Evolutionary conservation across 2,113 vertebrate genomes (phyloP).

Genomic region (Cyprinodon brontotheroides): DNA sequence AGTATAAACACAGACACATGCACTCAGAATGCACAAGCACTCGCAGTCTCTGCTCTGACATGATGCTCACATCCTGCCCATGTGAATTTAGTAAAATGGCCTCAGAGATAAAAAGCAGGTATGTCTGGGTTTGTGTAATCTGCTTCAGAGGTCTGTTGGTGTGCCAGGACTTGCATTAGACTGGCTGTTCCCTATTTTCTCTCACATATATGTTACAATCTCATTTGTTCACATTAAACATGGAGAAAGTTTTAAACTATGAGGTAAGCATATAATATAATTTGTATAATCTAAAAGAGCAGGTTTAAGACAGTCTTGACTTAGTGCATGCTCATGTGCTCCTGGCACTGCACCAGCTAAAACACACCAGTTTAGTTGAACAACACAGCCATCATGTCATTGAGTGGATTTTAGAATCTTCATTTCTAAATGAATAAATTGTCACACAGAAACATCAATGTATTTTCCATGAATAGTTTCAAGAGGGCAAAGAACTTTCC

Average conservation of each 20-base stretch:
- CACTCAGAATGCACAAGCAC: slow-evolving; percentile 53
- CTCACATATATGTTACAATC: neutral
- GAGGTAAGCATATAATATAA: slow-evolving; percentile 1
- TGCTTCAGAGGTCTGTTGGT: slow-evolving; percentile 35
- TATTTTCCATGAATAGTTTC: neutral
- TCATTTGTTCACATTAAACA: neutral
- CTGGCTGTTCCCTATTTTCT: slow-evolving; percentile 20
- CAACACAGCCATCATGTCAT: neutral
- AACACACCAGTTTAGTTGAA: neutral
- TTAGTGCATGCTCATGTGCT: neutral
- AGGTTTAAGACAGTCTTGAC: neutral
- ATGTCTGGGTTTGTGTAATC: slow-evolving; percentile 36
- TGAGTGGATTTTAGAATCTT: neutral
- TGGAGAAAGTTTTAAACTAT: neutral
- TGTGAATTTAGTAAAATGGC: slow-evolving; percentile 48
- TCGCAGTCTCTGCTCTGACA: slow-evolving; percentile 49
- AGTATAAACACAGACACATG: slow-evolving; percentile 69
- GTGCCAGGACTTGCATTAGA: slow-evolving; percentile 30
- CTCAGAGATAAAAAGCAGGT: slow-evolving; percentile 58
- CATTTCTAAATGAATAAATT: neutral
- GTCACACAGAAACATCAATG: neutral
- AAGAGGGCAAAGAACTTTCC: neutral
- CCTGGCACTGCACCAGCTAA: neutral
- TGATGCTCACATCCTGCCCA: slow-evolving; percentile 61
- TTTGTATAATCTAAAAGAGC: neutral